Conservation (phyloP, 2,113 vertebrate genomes). For the Ictalurus furcatus region DNA sequence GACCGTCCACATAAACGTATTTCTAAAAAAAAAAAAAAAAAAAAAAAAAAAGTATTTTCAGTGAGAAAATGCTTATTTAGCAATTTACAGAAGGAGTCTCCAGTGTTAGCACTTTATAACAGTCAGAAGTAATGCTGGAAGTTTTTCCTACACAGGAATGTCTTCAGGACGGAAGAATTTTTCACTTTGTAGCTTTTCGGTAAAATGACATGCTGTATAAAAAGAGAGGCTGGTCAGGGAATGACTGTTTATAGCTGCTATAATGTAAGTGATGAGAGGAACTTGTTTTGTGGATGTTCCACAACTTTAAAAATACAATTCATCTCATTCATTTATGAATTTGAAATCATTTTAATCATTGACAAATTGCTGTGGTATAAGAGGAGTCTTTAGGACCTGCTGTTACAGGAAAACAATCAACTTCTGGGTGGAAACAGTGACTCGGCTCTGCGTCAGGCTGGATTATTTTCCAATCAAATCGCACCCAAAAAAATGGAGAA, state of each 20-base stretch:
- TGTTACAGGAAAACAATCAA: too few relatives aligned
- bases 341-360: neutral
- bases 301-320: neutral
- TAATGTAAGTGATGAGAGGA: too few relatives aligned
- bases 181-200: too few relatives aligned
- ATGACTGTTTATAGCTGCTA: too few relatives aligned
- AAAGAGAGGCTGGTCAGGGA: too few relatives aligned
- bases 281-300: too few relatives aligned
- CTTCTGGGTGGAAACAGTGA: neutral
- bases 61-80: neutral
- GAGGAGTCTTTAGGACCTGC: neutral
- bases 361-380: neutral
- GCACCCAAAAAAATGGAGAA: neutral
- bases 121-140: neutral
- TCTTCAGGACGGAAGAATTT: neutral
- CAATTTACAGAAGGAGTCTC: neutral
- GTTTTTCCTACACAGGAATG: neutral
- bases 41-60: too few relatives aligned
- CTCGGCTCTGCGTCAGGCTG: neutral
- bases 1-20: neutral
- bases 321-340: neutral
- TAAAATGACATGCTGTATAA: too few relatives aligned
- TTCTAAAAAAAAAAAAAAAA: neutral
- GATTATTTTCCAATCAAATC: neutral
- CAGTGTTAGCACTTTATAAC: neutral